Evolutionary conservation across 2,888 invertebrate genomes (phyloP).

Genomic region (Rotaria magnacalcarata): DNA sequence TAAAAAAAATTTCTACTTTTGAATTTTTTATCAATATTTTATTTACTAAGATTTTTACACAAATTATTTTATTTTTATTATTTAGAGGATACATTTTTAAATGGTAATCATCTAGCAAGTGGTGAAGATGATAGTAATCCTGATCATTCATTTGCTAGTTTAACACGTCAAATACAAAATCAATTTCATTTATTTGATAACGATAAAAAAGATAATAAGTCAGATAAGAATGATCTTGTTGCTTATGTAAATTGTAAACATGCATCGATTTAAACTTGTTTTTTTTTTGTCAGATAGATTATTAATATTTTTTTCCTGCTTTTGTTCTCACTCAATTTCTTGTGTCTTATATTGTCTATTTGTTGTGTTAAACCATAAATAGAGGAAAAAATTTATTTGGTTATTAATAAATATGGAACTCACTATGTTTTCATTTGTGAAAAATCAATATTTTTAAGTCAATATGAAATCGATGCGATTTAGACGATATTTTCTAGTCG

Average conservation of each 20-base stretch:
- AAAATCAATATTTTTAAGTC: not conserved
- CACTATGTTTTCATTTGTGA: not conserved
- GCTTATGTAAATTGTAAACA: conserved; percentile 29
- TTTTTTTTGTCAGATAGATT: not conserved
- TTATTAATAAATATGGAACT: conserved; percentile 7
- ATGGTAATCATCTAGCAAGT: not conserved
- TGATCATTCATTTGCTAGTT: conserved; percentile 34
- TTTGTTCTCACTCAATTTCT: not conserved
- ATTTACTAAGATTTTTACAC: too few relatives aligned
- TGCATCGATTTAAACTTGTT: not conserved
- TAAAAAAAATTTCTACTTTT: too few relatives aligned
- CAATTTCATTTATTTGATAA: conserved; percentile 35
- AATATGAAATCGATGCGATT: too few relatives aligned
- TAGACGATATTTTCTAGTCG: too few relatives aligned
- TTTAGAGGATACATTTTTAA: conserved; percentile 20
- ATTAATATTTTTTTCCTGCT: not conserved
- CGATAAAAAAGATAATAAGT: not conserved
- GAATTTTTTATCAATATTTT: too few relatives aligned
- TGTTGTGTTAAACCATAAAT: conserved; percentile 7
- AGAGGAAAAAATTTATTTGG: not conserved
- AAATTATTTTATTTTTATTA: not conserved
- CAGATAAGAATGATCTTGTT: not conserved
- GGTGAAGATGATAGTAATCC: not conserved
- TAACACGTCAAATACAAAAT: conserved; percentile 32
- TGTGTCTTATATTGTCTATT: not conserved